Evolutionary conservation across 2,797 vertebrate species (phyloP), one percentile per base, ranked within the genome.

Genomic region (Channallabes apus): DNA sequence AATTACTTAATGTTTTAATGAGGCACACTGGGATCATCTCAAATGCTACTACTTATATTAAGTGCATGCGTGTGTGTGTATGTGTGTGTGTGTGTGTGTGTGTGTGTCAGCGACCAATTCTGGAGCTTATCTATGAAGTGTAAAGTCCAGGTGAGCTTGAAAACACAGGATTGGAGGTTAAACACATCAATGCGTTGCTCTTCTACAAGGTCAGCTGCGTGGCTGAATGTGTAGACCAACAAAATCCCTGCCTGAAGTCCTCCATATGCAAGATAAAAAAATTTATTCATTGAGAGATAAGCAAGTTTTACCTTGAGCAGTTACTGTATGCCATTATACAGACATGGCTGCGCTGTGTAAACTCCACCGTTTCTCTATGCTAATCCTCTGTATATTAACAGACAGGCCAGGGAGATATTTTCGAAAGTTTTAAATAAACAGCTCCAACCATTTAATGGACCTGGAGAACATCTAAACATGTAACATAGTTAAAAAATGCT

Each of bases 201-300:
- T 88, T 79, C 68, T 67, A 88, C 92, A 94, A 93, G 92, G 91
- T 93, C 92, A 91, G 72, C 61, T n/a, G 80, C 72, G 71, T 54
- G 67, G 41, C 29, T 67, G 89, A 89, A 89, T 20, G 86, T 81
- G 72, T 86, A 71, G 84, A 88, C 83, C 76, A 90, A 90, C 87
- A 90, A 87, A 84, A 17, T 7, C 69, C 84, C 80, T 64, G 64
- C 83, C 88, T 88, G 85, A 85, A 73, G 68, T 88, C 77, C 87
- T 86, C 80, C 76, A 77, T 85, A 78, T 71, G 82, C 82, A 46
- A 83, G 72, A 90, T 86, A 87, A 90, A 90, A 67, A 82, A 82
- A 88, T 88, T 86, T 68, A 85, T 87, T 87, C 87, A 75, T 76
- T 81, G 17, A 58, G 51, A 85, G 89, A 90, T 89, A 89, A 88